These are phyloP conservation scores for Caenorhabditis doughertyi DNA, from an alignment of 2,888 invertebrate genomes.

Conservation along the genomic window DNA sequence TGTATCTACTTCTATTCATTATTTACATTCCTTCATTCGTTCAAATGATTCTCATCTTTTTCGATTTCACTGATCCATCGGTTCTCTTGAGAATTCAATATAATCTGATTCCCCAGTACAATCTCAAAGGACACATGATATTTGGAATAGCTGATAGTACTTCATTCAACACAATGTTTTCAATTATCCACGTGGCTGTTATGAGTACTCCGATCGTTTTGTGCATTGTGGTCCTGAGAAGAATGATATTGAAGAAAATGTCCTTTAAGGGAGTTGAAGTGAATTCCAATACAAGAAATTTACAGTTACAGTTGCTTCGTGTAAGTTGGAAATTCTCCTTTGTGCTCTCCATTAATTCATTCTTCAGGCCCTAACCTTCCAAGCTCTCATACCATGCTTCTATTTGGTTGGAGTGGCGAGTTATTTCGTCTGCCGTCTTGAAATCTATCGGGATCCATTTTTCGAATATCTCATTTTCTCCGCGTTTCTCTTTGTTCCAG, in stretches of 20 bases:
- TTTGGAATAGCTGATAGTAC: constrained; percentile 28
- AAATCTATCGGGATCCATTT: constrained; percentile 31
- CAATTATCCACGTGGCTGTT: constrained; percentile 49
- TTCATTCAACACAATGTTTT: constrained; percentile 33
- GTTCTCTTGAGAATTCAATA: constrained; percentile 19
- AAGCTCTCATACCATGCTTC: constrained; percentile 41
- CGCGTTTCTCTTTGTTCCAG: constrained; percentile 41
- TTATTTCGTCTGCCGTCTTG: constrained; percentile 39
- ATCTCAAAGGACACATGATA: constrained; percentile 3
- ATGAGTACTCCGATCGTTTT: constrained; percentile 39
- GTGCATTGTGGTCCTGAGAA: constrained; percentile 27
- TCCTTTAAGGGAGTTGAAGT: constrained; percentile 5
- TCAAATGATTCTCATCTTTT: constrained; percentile 25
- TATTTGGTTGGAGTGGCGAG: constrained; percentile 28
- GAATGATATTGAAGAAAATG: constrained; percentile 30
- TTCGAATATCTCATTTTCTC: constrained; percentile 43
- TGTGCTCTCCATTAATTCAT: too few species aligned
- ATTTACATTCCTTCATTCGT: constrained; percentile 22
- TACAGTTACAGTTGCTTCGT: constrained; percentile 46
- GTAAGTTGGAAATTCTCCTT: too few species aligned
- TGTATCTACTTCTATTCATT: constrained; percentile 1
- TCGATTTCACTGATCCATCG: constrained; percentile 17
- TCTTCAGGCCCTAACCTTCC: constrained; percentile 45
- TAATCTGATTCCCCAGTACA: constrained; percentile 4
- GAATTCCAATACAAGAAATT: constrained; percentile 17